Conservation (phyloP, 2,113 vertebrate genomes). For the Fukomys damarensis region DNA sequence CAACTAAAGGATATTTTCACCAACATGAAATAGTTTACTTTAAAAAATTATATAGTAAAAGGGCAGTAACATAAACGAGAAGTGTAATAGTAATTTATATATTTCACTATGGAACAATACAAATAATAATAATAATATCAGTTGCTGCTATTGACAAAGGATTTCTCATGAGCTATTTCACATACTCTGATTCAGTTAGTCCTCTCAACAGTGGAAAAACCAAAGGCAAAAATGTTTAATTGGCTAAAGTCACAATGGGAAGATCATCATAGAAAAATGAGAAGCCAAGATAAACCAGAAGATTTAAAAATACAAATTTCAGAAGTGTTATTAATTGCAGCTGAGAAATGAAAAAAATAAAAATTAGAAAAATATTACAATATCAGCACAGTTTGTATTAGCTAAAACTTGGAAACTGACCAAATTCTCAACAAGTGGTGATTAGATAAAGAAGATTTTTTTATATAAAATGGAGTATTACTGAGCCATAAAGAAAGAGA, state of each 20-base stretch:
- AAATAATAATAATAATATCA: not conserved
- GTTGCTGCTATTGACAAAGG: not conserved
- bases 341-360: not conserved
- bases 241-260: not conserved
- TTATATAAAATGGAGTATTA: no score
- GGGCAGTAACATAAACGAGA: not conserved
- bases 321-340: not conserved
- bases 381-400: not conserved
- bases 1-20: conserved; percentile 30
- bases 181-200: conserved; percentile 1
- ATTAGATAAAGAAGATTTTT: no score
- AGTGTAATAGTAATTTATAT: not conserved
- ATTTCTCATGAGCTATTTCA: not conserved
- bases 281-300: not conserved
- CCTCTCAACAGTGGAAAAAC: not conserved
- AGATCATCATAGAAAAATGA: conserved; percentile 8
- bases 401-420: no score
- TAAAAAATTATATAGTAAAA: not conserved
- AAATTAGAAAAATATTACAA: not conserved
- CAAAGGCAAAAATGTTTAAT: not conserved
- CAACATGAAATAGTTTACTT: not conserved
- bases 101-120: not conserved
- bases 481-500: no score
- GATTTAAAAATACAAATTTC: conserved; percentile 9
- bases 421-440: no score